phyloP scores from a whole-genome alignment of 2,113 vertebrate genomes.

The Tachycineta bicolor region DNA sequence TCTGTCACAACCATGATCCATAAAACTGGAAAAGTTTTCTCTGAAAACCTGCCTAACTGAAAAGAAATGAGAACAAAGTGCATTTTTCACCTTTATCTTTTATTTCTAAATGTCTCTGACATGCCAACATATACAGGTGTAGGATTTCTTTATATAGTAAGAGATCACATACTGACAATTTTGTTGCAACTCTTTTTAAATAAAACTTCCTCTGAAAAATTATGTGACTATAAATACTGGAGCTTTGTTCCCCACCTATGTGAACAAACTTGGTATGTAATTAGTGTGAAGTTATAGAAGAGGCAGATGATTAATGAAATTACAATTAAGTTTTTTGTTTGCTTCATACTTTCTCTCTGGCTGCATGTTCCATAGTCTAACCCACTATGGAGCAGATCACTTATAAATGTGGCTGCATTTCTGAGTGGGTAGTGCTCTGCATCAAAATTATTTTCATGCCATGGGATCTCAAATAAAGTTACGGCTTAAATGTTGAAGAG shows the following conservation, averaged over 20 bases:
- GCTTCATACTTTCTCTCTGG: not conserved
- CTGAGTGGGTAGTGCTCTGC: not conserved
- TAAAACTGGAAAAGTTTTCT: conserved; percentile 24
- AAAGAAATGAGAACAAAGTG: not conserved
- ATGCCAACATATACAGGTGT: not conserved
- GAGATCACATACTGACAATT: not conserved
- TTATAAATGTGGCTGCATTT: not conserved
- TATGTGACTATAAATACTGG: not conserved
- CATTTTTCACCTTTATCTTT: conserved; percentile 12
- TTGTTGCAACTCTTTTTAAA: not conserved
- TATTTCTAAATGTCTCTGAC: conserved; percentile 1
- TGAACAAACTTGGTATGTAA: not conserved
- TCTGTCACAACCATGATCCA: conserved; percentile 25
- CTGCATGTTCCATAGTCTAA: not conserved
- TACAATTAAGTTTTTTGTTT: not conserved
- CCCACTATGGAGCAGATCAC: not conserved
- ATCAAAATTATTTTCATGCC: not conserved
- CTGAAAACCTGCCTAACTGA: not conserved
- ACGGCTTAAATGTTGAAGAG: not conserved
- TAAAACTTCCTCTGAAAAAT: not conserved
- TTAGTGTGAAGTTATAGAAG: not conserved
- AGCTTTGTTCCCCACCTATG: not conserved
- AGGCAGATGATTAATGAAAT: conserved; percentile 3
- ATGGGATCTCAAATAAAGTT: not conserved
- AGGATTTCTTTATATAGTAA: not conserved